Percentiles rank a stretch among this genome's conserved stretches.
phyloP scores from a whole-genome alignment of 2,113 vertebrate genomes.

The Terrapene triunguis region DNA sequence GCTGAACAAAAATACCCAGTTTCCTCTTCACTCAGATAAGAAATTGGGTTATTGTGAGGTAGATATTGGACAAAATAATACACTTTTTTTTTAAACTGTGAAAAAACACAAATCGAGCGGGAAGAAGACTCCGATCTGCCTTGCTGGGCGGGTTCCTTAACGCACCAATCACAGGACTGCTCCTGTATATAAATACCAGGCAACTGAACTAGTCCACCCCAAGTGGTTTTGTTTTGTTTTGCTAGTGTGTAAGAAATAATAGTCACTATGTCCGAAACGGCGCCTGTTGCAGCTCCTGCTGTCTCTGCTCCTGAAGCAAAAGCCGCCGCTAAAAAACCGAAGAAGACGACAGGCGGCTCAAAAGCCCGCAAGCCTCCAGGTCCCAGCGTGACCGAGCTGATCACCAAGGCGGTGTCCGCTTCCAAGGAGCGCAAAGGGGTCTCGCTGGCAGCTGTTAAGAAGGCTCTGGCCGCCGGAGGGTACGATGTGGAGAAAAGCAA shows the following conservation, averaged over 20 bases:
- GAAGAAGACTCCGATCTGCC: neutral
- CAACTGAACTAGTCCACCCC: neutral
- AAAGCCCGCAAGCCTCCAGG: slow-evolving; percentile 75
- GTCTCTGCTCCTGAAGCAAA: neutral
- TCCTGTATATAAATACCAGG: slow-evolving; percentile 75
- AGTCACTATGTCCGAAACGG: slow-evolving; percentile 66
- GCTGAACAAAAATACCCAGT: slow-evolving; percentile 70
- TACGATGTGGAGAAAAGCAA: slow-evolving; percentile 89
- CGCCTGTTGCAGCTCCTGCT: neutral
- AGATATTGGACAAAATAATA: slow-evolving; percentile 66
- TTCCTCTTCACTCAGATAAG: slow-evolving; percentile 23
- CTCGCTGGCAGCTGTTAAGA: slow-evolving; percentile 82
- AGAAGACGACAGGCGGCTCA: slow-evolving; percentile 40
- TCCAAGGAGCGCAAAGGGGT: slow-evolving; percentile 84
- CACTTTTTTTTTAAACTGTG: slow-evolving; percentile 38
- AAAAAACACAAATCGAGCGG: slow-evolving; percentile 75
- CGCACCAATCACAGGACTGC: slow-evolving; percentile 77
- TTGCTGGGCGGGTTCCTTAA: neutral
- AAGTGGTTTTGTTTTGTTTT: neutral
- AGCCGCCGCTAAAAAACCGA: slow-evolving; percentile 69
- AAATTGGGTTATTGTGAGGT: slow-evolving; percentile 50
- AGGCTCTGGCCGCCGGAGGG: slow-evolving; percentile 80
- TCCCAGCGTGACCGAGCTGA: slow-evolving; percentile 81
- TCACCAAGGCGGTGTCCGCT: slow-evolving; percentile 81
- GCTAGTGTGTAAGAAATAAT: fast-evolving